Evolutionary conservation across 1,140 invertebrate genomes (phyloP).

Genomic region (Liolophura sinensis): DNA sequence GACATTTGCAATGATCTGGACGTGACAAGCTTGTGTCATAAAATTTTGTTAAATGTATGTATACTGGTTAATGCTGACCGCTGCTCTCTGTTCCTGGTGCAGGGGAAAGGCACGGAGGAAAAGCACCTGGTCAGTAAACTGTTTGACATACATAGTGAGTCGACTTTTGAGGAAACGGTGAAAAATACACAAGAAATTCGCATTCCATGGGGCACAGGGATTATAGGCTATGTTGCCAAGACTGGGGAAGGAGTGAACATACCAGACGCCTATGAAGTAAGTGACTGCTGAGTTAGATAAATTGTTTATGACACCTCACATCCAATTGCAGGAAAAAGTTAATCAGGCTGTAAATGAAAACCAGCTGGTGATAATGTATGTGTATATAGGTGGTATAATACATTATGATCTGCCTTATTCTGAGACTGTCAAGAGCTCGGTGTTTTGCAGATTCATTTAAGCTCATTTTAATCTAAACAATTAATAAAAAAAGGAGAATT

Average conservation of each 20-base stretch:
- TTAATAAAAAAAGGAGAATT: too few relatives aligned
- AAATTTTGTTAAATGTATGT: slow-evolving; percentile 94
- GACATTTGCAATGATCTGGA: slow-evolving; percentile 96
- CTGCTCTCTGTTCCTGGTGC: slow-evolving; percentile 90
- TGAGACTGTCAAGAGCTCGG: too few relatives aligned
- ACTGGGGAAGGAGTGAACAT: slow-evolving; percentile 92
- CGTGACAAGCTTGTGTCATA: slow-evolving; percentile 89
- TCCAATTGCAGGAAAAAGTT: too few relatives aligned
- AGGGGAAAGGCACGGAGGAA: slow-evolving; percentile 62
- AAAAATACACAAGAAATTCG: slow-evolving; percentile 89
- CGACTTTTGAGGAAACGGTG: slow-evolving; percentile 80
- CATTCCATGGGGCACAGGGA: slow-evolving; percentile 80
- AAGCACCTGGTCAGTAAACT: slow-evolving; percentile 84
- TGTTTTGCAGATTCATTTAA: too few relatives aligned
- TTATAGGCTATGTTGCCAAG: slow-evolving; percentile 91
- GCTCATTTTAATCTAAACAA: too few relatives aligned
- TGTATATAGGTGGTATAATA: too few relatives aligned
- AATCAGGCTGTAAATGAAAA: too few relatives aligned
- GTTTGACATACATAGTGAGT: slow-evolving; percentile 76
- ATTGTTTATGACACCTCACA: too few relatives aligned
- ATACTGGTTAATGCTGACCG: slow-evolving; percentile 89
- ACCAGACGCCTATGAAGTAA: slow-evolving; percentile 92
- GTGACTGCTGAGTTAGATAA: slow-evolving; percentile 20
- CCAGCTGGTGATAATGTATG: too few relatives aligned
- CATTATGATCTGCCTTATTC: too few relatives aligned